Conservation (phyloP, 1,140 invertebrate species). For the Drosophila nikananu region DNA sequence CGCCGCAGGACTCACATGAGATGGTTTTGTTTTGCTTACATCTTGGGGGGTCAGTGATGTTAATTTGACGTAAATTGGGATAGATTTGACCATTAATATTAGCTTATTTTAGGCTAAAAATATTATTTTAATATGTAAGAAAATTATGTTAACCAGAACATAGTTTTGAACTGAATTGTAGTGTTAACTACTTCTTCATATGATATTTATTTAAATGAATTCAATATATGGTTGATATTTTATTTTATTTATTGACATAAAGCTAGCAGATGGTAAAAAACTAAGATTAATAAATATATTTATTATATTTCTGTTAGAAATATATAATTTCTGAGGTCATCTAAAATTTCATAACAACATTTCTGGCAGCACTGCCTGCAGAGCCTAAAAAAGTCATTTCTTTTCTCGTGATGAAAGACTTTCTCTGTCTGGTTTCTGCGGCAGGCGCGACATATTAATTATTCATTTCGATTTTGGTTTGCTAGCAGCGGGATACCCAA, state of each 20-base stretch:
- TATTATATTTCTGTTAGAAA: no score
- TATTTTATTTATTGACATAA: no score
- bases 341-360: not conserved
- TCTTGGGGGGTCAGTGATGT: constrained; percentile 12
- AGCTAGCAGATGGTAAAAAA: no score
- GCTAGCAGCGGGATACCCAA: constrained; percentile 49
- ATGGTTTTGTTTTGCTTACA: constrained; percentile 63
- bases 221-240: no score
- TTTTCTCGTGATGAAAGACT: constrained; percentile 37
- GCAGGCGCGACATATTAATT: constrained; percentile 82
- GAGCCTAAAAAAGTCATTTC: constrained; percentile 15
- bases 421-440: constrained; percentile 58
- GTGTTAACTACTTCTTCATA: not conserved
- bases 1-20: constrained; percentile 65
- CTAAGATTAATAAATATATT: no score
- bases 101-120: no score
- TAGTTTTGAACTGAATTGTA: not conserved
- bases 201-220: not conserved
- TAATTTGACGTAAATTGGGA: not conserved
- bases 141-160: not conserved
- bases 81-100: not conserved
- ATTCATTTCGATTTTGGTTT: constrained; percentile 81
- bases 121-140: not conserved
- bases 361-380: not conserved
- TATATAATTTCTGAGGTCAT: not conserved